A percentile compares a stretch with the other conserved stretches of the same genome.
These are phyloP conservation scores for Lucinisca nassula DNA, from an alignment of 2,888 invertebrate genomes.

Conservation along the genomic window DNA sequence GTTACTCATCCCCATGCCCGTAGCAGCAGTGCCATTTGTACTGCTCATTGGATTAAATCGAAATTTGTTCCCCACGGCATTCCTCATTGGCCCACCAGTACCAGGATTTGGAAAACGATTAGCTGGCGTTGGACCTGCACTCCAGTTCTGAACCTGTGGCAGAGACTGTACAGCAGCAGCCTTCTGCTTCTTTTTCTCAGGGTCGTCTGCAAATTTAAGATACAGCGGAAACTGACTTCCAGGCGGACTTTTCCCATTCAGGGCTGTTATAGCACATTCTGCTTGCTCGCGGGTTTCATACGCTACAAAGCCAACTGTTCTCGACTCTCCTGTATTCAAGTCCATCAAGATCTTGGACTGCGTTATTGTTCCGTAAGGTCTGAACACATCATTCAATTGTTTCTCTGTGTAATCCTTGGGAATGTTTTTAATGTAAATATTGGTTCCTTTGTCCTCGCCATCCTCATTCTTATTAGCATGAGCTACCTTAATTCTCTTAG, in stretches of 20 bases:
- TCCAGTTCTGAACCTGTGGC: constrained; percentile 17
- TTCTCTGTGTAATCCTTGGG: constrained; percentile 91
- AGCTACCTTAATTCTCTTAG: constrained; percentile 97
- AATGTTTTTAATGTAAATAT: constrained; percentile 97
- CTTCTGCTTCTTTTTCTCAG: constrained; percentile 87
- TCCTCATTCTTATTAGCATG: constrained; percentile 97
- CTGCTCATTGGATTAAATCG: constrained; percentile 72
- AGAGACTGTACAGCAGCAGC: constrained; percentile 70
- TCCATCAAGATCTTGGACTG: constrained; percentile 97
- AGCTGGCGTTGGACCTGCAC: constrained; percentile 53
- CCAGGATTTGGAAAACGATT: constrained; percentile 12
- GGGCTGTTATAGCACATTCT: constrained; percentile 94
- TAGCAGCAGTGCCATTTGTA: constrained; percentile 1
- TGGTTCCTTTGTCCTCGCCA: constrained; percentile 96
- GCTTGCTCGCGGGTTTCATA: constrained; percentile 96
- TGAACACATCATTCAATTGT: constrained; percentile 95
- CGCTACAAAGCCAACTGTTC: constrained; percentile 95
- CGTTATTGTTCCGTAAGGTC: constrained; percentile 96
- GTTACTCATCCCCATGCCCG: not conserved
- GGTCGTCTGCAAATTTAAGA: constrained; percentile 96
- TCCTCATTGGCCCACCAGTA: constrained; percentile 72
- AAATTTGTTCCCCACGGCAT: constrained; percentile 68
- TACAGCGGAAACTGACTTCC: constrained; percentile 95
- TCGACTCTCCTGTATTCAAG: constrained; percentile 95
- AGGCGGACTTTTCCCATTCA: constrained; percentile 94